phyloP scores from a whole-genome alignment of 1,140 invertebrate genomes.

The Drepana arcuata region DNA sequence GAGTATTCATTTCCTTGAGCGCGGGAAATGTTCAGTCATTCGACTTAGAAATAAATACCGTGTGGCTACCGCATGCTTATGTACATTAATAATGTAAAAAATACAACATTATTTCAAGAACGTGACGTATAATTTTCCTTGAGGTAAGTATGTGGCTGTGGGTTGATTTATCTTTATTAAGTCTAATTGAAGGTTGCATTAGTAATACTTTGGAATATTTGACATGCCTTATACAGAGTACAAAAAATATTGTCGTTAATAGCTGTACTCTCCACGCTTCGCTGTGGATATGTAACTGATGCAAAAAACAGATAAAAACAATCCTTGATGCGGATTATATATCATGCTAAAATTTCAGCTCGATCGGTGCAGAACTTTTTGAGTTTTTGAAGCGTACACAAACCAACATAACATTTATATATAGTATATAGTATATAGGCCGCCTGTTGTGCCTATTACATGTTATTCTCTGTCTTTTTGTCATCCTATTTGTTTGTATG shows the following conservation, averaged over 20 bases:
- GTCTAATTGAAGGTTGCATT: slow-evolving; percentile 28
- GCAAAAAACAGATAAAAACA: no score
- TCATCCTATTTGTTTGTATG: no score
- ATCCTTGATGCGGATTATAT: no score
- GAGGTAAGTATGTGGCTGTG: slow-evolving; percentile 21
- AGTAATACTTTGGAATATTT: slow-evolving; percentile 13
- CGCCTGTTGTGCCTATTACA: no score
- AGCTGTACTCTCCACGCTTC: no score
- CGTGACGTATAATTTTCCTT: slow-evolving; percentile 27
- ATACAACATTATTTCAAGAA: slow-evolving; percentile 15
- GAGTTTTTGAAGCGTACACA: no score
- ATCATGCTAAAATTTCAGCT: no score
- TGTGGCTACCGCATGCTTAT: slow-evolving; percentile 3
- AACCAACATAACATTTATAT: no score
- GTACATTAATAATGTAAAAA: slow-evolving; percentile 8
- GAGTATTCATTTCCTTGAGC: slow-evolving; percentile 36
- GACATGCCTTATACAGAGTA: slow-evolving; percentile 12
- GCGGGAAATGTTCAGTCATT: slow-evolving; percentile 33
- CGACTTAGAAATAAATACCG: slow-evolving; percentile 18
- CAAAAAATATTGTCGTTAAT: slow-evolving; percentile 13
- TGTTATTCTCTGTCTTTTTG: no score
- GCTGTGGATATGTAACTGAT: no score
- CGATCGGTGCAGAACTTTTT: no score
- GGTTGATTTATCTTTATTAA: slow-evolving; percentile 25
- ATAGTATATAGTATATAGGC: no score